These are phyloP conservation scores for Stigmatopora argus DNA, from an alignment of 2,113 vertebrate species.

Conservation along the genomic window DNA sequence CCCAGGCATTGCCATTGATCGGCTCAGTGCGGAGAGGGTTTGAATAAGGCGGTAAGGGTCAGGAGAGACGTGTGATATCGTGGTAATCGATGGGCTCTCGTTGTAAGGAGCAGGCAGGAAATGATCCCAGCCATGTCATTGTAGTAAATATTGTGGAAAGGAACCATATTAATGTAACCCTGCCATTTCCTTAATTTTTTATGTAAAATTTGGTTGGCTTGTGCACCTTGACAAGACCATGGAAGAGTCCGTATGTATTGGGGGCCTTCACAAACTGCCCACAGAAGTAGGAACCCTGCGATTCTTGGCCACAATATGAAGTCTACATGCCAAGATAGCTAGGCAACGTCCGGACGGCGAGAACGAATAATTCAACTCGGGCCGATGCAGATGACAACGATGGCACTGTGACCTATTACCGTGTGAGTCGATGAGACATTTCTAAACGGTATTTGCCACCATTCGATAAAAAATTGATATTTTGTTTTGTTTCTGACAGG, in stretches of 20 bases:
- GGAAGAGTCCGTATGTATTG: conserved; percentile 27
- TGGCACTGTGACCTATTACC: conserved; percentile 35
- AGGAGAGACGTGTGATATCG: conserved; percentile 44
- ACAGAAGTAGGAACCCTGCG: background rate
- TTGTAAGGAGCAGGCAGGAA: conserved; percentile 20
- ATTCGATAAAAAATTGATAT: conserved; percentile 46
- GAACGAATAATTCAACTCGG: conserved; percentile 57
- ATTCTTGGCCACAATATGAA: conserved; percentile 23
- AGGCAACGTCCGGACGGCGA: conserved; percentile 21
- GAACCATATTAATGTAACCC: too few relatives aligned
- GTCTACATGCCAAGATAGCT: background rate
- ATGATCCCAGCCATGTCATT: background rate
- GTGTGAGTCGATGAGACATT: conserved; percentile 47
- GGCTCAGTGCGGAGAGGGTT: conserved; percentile 20
- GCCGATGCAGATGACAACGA: conserved; percentile 20
- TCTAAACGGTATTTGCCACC: conserved; percentile 26
- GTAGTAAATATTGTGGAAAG: too few relatives aligned
- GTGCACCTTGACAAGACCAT: background rate
- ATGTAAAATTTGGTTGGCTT: background rate
- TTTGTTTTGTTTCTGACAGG: conserved; percentile 42
- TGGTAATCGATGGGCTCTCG: conserved; percentile 52
- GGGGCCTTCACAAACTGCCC: background rate
- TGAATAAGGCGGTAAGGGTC: conserved; percentile 48
- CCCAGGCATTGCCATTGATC: conserved; percentile 56
- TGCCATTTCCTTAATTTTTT: too few relatives aligned